phyloP scores from a whole-genome alignment of 2,888 invertebrate genomes.

The Cotesia congregata region DNA sequence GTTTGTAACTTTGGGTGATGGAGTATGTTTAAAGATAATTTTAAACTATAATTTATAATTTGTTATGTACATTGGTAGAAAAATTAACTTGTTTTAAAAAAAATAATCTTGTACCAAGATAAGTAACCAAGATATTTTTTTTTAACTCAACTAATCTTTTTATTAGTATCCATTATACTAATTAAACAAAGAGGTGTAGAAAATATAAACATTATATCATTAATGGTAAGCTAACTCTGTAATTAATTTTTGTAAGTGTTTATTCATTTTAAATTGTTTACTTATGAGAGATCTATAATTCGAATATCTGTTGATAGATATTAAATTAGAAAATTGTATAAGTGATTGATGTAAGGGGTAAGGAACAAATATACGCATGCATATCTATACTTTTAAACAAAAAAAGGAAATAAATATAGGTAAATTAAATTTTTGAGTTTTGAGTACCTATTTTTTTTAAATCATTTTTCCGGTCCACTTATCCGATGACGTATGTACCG shows the following conservation, averaged over 20 bases:
- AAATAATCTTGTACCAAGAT: too few species aligned
- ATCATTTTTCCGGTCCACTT: too few species aligned
- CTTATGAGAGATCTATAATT: not conserved
- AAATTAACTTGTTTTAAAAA: too few species aligned
- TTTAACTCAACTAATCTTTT: too few species aligned
- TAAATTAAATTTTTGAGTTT: slow-evolving; percentile 1
- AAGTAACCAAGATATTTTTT: too few species aligned
- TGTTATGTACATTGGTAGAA: too few species aligned
- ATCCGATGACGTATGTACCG: too few species aligned
- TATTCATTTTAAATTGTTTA: not conserved
- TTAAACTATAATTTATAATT: too few species aligned
- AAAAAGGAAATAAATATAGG: not conserved
- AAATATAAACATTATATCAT: not conserved
- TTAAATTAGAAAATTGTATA: not conserved
- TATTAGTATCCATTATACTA: not conserved
- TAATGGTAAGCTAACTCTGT: not conserved
- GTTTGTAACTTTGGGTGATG: not conserved
- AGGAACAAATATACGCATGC: not conserved
- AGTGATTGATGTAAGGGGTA: not conserved
- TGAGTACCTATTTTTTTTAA: too few species aligned
- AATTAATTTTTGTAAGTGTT: not conserved
- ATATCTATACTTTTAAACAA: not conserved
- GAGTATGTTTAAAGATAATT: too few species aligned
- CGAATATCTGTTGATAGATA: not conserved
- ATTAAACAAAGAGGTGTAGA: not conserved